Percentiles rank a stretch among this genome's conserved stretches.
These are phyloP conservation scores for Pampusana beccarii DNA, from an alignment of 2,113 vertebrate species.

Conservation along the genomic window DNA sequence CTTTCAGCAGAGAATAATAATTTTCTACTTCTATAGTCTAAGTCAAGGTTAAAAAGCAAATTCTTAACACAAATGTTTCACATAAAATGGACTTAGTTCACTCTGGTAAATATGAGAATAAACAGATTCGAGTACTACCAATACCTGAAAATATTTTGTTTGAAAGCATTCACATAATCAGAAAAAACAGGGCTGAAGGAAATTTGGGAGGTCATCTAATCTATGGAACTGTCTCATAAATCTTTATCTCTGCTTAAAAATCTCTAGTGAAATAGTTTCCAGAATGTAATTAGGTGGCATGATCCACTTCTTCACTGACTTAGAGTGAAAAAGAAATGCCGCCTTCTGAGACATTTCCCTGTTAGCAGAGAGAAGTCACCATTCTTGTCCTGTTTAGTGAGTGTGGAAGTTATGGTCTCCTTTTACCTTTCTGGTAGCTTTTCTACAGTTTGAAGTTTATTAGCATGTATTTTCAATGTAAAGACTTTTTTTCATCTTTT, in stretches of 20 bases:
- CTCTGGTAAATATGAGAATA: background rate
- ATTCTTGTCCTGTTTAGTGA: background rate
- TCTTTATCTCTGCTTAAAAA: background rate
- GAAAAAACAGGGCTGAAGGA: background rate
- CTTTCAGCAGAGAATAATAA: background rate
- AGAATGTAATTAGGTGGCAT: background rate
- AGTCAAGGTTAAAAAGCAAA: conserved; percentile 23
- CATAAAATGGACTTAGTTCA: background rate
- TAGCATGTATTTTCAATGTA: background rate
- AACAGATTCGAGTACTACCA: background rate
- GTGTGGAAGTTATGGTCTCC: background rate
- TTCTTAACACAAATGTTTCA: background rate
- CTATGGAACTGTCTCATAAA: background rate
- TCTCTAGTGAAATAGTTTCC: background rate
- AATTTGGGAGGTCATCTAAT: background rate
- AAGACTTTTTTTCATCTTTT: background rate
- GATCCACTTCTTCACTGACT: background rate
- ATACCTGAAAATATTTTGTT: background rate
- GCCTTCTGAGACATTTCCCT: background rate
- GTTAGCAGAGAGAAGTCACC: background rate
- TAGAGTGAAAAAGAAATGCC: background rate
- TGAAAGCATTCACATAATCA: background rate
- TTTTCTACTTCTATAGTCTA: background rate
- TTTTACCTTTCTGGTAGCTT: background rate
- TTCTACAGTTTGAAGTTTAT: background rate